Evolutionary conservation across 2,888 invertebrate species (phyloP).

Genomic region (Netelia melanura): DNA sequence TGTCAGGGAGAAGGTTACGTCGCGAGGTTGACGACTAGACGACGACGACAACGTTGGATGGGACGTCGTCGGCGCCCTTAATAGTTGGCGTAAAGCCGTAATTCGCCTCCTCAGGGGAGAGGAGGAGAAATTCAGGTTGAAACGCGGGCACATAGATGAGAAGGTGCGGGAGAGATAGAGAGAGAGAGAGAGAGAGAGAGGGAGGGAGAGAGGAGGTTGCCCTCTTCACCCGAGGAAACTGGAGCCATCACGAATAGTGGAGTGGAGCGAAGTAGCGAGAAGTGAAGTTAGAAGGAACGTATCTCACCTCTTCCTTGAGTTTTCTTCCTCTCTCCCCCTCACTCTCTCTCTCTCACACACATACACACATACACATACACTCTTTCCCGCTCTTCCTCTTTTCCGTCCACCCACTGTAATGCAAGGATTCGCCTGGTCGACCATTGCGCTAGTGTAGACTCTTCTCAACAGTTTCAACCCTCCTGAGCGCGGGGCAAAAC

Average conservation of each 20-base stretch:
- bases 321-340: conserved; percentile 16
- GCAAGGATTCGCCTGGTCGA: conserved; percentile 62
- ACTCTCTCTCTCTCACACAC: not conserved
- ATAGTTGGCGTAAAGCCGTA: conserved; percentile 69
- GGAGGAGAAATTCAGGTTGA: conserved; percentile 14
- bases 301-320: conserved; percentile 30
- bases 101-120: conserved; percentile 62
- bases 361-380: not conserved
- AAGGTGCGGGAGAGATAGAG: not conserved
- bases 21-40: conserved; percentile 45
- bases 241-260: conserved; percentile 50
- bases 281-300: conserved; percentile 56
- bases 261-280: conserved; percentile 47
- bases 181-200: too few relatives aligned
- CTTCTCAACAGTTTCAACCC: conserved; percentile 34
- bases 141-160: not conserved
- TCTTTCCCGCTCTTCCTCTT: not conserved
- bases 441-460: conserved; percentile 43
- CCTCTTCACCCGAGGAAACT: conserved; percentile 41
- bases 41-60: conserved; percentile 39
- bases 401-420: conserved; percentile 43
- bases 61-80: conserved; percentile 65
- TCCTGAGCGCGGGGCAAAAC: conserved; percentile 1
- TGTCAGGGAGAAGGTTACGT: conserved; percentile 34
- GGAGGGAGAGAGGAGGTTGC: not conserved